phyloP scores from a whole-genome alignment of 23 tunicate species.

The Styela plicata region DNA sequence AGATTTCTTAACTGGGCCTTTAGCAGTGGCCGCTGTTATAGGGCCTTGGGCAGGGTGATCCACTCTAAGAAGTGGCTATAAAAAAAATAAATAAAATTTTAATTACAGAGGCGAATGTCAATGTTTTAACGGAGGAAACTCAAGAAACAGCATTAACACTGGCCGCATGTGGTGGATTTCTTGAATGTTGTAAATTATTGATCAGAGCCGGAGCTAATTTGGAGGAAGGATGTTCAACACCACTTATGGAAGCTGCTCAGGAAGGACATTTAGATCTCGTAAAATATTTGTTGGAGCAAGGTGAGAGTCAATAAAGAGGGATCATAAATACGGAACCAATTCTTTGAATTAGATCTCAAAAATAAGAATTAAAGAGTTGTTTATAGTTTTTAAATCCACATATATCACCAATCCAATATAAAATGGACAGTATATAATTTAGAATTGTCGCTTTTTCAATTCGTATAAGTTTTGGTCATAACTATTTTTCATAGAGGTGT shows the following conservation, averaged over 20 bases:
- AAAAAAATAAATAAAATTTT: no score
- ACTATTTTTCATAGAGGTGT: no score
- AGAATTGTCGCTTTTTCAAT: no score
- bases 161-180: slow-evolving; percentile 94
- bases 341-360: no score
- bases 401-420: background rate
- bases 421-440: no score
- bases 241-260: slow-evolving; percentile 98
- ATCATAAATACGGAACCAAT: no score
- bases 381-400: background rate
- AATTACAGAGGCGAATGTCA: slow-evolving; percentile 87
- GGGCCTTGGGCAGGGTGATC: no score
- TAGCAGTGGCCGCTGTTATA: no score
- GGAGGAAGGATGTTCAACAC: slow-evolving; percentile 92
- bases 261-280: slow-evolving; percentile 93
- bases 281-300: slow-evolving; percentile 58
- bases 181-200: slow-evolving; percentile 73
- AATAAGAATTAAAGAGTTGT: no score
- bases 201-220: slow-evolving; percentile 82
- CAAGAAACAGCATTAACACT: slow-evolving; percentile 94
- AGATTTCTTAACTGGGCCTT: no score
- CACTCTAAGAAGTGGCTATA: no score
- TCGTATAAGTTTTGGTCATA: no score
- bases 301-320: slow-evolving; percentile 7
- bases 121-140: slow-evolving; percentile 93